phyloP scores from a whole-genome alignment of 2,113 vertebrate genomes.

The Neotoma lepida region DNA sequence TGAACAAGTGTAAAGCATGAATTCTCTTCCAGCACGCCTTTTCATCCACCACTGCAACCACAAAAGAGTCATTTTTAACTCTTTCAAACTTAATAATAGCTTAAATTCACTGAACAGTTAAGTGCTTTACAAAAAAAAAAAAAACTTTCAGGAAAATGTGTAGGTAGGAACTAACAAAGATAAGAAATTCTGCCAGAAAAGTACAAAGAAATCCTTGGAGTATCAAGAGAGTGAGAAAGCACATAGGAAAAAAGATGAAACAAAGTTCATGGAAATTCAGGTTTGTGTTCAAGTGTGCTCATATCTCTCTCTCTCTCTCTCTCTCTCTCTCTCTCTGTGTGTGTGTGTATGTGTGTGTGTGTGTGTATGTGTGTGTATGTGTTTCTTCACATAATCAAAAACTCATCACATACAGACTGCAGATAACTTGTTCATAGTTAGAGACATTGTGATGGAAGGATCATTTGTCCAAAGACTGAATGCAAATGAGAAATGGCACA shows the following conservation, averaged over 20 bases:
- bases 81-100: constrained; percentile 20
- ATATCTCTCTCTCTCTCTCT: too few relatives aligned
- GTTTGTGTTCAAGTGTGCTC: too few relatives aligned
- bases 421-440: constrained; percentile 58
- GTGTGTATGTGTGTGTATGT: neutral
- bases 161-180: neutral
- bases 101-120: constrained; percentile 53
- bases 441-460: constrained; percentile 35
- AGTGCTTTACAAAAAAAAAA: constrained; percentile 40
- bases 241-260: constrained; percentile 44
- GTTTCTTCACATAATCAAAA: constrained; percentile 54
- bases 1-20: neutral
- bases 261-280: constrained; percentile 48
- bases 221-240: constrained; percentile 45
- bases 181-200: constrained; percentile 49
- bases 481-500: constrained; percentile 25
- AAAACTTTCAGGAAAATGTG: constrained; percentile 5
- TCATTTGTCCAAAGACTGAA: constrained; percentile 56
- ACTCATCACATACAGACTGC: neutral
- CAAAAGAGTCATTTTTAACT: constrained; percentile 30
- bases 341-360: neutral
- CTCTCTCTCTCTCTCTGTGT: neutral
- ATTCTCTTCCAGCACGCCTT: neutral
- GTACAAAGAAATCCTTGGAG: neutral
- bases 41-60: neutral